Evolutionary conservation across 2,888 invertebrate species (phyloP).

Genomic region (Caenorhabditis sp.): DNA sequence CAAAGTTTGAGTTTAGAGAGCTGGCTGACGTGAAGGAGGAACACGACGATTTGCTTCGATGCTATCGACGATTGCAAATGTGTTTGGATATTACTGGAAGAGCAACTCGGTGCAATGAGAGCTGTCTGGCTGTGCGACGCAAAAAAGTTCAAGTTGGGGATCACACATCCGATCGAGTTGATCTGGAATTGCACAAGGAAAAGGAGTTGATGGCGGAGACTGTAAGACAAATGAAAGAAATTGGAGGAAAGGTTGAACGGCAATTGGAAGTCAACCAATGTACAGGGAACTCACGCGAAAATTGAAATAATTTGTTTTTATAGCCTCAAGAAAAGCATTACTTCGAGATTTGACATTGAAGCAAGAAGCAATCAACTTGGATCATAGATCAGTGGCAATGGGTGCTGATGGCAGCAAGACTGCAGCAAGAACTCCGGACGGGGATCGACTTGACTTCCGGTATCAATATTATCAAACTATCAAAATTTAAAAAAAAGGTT

Average conservation of each 20-base stretch:
- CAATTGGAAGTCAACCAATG: conserved; percentile 78
- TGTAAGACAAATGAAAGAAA: conserved; percentile 75
- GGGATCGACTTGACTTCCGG: conserved; percentile 72
- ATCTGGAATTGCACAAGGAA: conserved; percentile 77
- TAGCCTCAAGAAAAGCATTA: conserved; percentile 74
- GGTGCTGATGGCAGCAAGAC: conserved; percentile 65
- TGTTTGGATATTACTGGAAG: conserved; percentile 74
- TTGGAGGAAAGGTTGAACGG: conserved; percentile 74
- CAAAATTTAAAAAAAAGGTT: too few species aligned
- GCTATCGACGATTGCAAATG: conserved; percentile 73
- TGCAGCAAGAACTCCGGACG: conserved; percentile 69
- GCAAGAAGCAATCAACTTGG: conserved; percentile 78
- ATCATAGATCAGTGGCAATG: conserved; percentile 72
- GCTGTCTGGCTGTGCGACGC: conserved; percentile 76
- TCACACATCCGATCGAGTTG: conserved; percentile 76
- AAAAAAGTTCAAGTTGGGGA: conserved; percentile 79
- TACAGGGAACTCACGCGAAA: conserved; percentile 1
- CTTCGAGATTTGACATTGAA: conserved; percentile 78
- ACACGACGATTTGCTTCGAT: conserved; percentile 77
- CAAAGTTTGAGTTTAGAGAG: conserved; percentile 66
- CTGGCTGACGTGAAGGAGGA: conserved; percentile 79
- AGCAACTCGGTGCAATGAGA: conserved; percentile 74
- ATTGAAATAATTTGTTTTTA: neutral
- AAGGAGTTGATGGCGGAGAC: conserved; percentile 76
- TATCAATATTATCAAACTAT: too few species aligned